Percentiles rank a stretch among this genome's conserved stretches.
These are phyloP conservation scores for Anoplius nigerrimus DNA, from an alignment of 2,888 invertebrate genomes.

Conservation along the genomic window DNA sequence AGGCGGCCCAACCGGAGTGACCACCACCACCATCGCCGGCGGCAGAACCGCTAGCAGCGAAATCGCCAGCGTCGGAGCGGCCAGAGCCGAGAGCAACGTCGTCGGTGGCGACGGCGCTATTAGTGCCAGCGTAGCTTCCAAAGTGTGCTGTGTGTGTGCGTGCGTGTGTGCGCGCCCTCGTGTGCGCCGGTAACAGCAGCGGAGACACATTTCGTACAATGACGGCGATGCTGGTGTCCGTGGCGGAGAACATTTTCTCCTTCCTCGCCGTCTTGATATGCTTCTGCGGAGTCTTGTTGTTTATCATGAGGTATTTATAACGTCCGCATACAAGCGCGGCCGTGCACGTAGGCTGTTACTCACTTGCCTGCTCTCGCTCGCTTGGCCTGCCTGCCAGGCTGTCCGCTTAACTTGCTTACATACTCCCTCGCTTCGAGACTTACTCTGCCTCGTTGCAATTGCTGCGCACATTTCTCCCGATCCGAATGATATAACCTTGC, in stretches of 20 bases:
- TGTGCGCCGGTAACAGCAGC: slow-evolving; percentile 30
- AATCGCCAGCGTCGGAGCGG: too few species aligned
- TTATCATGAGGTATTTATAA: slow-evolving; percentile 81
- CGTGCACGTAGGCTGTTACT: not conserved
- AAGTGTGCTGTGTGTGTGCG: slow-evolving; percentile 35
- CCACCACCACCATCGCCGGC: too few species aligned
- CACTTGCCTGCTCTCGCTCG: not conserved
- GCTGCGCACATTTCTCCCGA: slow-evolving; percentile 3
- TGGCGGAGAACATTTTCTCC: slow-evolving; percentile 86
- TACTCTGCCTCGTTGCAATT: not conserved
- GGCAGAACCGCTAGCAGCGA: too few species aligned
- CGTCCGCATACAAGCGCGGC: not conserved
- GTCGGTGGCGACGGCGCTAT: too few species aligned
- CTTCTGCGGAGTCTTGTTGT: slow-evolving; percentile 85
- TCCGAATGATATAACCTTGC: not conserved
- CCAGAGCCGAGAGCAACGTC: too few species aligned
- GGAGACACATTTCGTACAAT: slow-evolving; percentile 62
- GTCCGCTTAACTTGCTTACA: too few species aligned
- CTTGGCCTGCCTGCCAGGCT: not conserved
- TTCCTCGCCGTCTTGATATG: slow-evolving; percentile 84
- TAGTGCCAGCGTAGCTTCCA: slow-evolving; percentile 23
- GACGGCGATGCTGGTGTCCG: slow-evolving; percentile 81
- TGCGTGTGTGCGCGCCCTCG: slow-evolving; percentile 13
- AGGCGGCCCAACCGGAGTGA: not conserved
- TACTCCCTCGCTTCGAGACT: too few species aligned